phyloP scores from a whole-genome alignment of 1,140 invertebrate genomes.

The Acromyrmex heyeri region DNA sequence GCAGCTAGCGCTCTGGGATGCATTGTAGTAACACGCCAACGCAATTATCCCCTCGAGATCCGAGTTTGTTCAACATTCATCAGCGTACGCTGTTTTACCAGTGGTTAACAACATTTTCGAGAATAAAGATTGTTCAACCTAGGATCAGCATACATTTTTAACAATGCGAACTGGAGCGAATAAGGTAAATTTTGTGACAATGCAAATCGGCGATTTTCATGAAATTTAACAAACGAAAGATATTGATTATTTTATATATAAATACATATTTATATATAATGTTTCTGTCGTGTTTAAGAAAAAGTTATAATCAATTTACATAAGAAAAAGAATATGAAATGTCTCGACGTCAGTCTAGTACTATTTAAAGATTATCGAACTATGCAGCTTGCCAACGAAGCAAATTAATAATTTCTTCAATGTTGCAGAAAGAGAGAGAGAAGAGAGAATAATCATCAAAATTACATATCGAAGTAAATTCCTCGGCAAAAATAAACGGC shows the following conservation, averaged over 20 bases:
- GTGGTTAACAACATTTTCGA: constrained; percentile 44
- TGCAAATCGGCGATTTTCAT: not conserved
- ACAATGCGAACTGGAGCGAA: not conserved
- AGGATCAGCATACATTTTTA: not conserved
- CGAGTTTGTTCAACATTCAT: constrained; percentile 15
- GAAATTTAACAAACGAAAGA: not conserved
- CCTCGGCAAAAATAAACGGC: not conserved
- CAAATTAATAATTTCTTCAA: not conserved
- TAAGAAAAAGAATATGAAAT: constrained; percentile 5
- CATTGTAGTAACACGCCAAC: constrained; percentile 32
- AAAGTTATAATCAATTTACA: not conserved
- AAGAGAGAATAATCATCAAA: not conserved
- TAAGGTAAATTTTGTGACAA: not conserved
- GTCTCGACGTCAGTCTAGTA: not conserved
- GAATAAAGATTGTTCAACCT: constrained; percentile 19
- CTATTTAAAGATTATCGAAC: not conserved
- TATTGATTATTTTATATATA: not conserved
- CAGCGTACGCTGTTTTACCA: constrained; percentile 43
- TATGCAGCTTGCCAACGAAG: not conserved
- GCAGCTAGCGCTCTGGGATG: constrained; percentile 29
- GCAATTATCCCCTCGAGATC: constrained; percentile 60
- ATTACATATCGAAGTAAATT: not conserved
- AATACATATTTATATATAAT: not conserved
- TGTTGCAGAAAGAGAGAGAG: not conserved
- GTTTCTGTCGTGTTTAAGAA: not conserved